These are phyloP conservation scores for Clunio marinus DNA, from an alignment of 2,888 invertebrate species.

Conservation along the genomic window DNA sequence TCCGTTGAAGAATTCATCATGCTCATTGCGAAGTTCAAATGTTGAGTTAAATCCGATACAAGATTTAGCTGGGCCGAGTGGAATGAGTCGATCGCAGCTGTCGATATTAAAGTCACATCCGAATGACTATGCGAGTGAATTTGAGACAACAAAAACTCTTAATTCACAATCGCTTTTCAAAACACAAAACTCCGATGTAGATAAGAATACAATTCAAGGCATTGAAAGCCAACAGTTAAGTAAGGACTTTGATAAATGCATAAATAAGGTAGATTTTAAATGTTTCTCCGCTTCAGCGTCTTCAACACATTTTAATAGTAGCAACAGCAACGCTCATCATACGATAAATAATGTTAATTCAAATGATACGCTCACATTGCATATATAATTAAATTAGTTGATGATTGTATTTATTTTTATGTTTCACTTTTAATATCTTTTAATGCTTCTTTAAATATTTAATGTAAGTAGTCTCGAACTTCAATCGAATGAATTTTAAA, in stretches of 20 bases:
- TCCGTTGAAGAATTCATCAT: constrained; percentile 63
- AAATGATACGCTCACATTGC: constrained; percentile 37
- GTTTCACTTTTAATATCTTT: constrained; percentile 18
- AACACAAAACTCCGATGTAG: constrained; percentile 77
- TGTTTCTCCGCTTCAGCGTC: constrained; percentile 6
- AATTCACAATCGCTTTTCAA: constrained; percentile 61
- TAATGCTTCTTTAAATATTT: too few species aligned
- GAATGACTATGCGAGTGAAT: constrained; percentile 49
- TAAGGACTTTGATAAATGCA: constrained; percentile 74
- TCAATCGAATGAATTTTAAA: too few species aligned
- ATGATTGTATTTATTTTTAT: constrained; percentile 31
- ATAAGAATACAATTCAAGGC: constrained; percentile 72
- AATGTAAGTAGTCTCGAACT: too few species aligned
- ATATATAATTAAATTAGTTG: constrained; percentile 34
- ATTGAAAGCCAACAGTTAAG: constrained; percentile 55
- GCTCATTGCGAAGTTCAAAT: constrained; percentile 54
- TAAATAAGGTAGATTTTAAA: constrained; percentile 53
- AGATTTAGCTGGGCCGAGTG: constrained; percentile 51
- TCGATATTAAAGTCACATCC: constrained; percentile 49
- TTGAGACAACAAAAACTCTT: constrained; percentile 48
- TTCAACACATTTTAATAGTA: background rate
- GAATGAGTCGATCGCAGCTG: constrained; percentile 48
- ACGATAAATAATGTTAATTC: constrained; percentile 32
- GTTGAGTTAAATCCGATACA: constrained; percentile 53
- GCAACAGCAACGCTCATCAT: constrained; percentile 22